Conservation (phyloP, 2,797 vertebrate genomes). For the Cephalopachus bancanus region DNA sequence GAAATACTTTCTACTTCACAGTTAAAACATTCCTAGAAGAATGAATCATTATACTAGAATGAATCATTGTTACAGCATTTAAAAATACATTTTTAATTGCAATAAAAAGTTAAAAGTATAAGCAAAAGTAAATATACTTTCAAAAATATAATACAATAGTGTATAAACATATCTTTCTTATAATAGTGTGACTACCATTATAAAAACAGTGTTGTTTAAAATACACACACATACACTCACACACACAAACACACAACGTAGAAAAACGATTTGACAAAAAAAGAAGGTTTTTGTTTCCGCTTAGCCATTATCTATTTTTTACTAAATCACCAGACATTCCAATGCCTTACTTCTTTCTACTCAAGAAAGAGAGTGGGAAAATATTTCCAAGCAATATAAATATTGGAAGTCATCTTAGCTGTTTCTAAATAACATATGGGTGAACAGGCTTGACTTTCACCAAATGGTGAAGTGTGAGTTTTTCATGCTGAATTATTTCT, state of each 20-base stretch:
- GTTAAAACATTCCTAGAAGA: slow-evolving; percentile 45
- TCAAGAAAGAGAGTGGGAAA: slow-evolving; percentile 60
- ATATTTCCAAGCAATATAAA: slow-evolving; percentile 73
- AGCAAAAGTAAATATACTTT: not conserved
- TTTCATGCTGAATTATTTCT: slow-evolving; percentile 63
- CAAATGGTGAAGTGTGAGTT: slow-evolving; percentile 77
- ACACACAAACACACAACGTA: not conserved
- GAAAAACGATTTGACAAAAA: not conserved
- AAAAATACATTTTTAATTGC: slow-evolving; percentile 14
- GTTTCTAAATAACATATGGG: slow-evolving; percentile 81
- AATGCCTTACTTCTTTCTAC: slow-evolving; percentile 45
- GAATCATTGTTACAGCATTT: slow-evolving; percentile 37
- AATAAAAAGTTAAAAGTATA: slow-evolving; percentile 15
- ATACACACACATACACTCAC: not conserved
- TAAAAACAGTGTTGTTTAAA: not conserved
- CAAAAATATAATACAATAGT: not conserved
- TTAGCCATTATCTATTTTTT: not conserved
- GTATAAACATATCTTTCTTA: not conserved
- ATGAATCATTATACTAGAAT: slow-evolving; percentile 59
- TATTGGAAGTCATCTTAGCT: slow-evolving; percentile 80
- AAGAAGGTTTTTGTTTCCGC: not conserved
- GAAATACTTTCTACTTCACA: slow-evolving; percentile 39
- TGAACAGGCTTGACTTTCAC: slow-evolving; percentile 66
- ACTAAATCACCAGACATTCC: not conserved
- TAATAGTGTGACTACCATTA: not conserved